Evolutionary conservation across 2,888 invertebrate species (phyloP).

Genomic region (Odontocolon sp.): DNA sequence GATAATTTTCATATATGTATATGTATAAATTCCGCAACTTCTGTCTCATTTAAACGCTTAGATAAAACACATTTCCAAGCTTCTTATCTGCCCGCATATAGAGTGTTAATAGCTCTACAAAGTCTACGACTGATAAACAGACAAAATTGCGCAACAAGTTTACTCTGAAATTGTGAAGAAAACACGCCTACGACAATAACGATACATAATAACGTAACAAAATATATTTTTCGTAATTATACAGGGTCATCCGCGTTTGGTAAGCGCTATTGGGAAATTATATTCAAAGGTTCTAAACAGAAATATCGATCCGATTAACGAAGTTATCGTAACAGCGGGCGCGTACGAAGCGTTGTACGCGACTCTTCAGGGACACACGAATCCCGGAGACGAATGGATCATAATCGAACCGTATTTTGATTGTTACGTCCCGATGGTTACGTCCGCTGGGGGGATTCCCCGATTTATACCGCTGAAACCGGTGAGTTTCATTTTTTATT

Average conservation of each 20-base stretch:
- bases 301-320: slow-evolving; percentile 91
- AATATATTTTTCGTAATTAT: slow-evolving; percentile 34
- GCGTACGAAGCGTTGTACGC: slow-evolving; percentile 97
- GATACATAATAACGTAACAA: slow-evolving; percentile 17
- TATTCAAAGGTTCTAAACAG: slow-evolving; percentile 90
- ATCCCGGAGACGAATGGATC: slow-evolving; percentile 94
- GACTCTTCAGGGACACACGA: slow-evolving; percentile 92
- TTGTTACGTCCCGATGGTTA: slow-evolving; percentile 98
- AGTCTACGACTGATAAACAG: not conserved
- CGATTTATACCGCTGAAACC: slow-evolving; percentile 93
- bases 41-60: no score
- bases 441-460: slow-evolving; percentile 92
- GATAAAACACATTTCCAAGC: not conserved
- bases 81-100: not conserved
- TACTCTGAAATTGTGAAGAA: no score
- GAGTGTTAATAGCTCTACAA: not conserved
- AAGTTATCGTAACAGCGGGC: slow-evolving; percentile 94
- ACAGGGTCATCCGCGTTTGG: slow-evolving; percentile 95
- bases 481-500: slow-evolving; percentile 85
- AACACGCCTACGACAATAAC: no score
- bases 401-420: slow-evolving; percentile 99
- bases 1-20: no score
- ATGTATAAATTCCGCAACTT: no score
- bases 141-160: no score
- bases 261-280: slow-evolving; percentile 91